A percentile compares a stretch with the other conserved stretches of the same genome.
These are phyloP conservation scores for Cyanistes caeruleus DNA, from an alignment of 2,113 vertebrate species.

Conservation along the genomic window DNA sequence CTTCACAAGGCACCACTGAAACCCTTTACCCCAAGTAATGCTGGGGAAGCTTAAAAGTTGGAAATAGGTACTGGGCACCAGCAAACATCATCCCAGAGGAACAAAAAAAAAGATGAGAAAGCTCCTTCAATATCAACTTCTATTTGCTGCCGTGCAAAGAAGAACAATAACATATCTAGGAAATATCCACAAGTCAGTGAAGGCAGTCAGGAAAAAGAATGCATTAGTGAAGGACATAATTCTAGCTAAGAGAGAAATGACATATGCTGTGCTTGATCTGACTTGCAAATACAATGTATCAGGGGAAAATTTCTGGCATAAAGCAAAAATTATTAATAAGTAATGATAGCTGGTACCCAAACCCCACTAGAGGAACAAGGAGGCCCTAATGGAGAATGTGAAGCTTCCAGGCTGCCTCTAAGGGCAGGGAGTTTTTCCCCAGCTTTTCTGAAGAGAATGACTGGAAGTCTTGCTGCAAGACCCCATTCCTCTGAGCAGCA, in stretches of 20 bases:
- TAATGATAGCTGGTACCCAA: background rate
- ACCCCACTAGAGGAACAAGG: background rate
- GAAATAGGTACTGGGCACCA: background rate
- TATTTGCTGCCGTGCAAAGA: background rate
- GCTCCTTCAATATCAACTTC: background rate
- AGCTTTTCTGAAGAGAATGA: background rate
- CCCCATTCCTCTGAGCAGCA: background rate
- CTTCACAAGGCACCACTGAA: background rate
- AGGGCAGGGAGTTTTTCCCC: background rate
- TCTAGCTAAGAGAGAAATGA: background rate
- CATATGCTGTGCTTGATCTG: background rate
- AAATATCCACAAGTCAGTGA: background rate
- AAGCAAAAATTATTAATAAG: slow-evolving; percentile 1
- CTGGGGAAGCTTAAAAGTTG: background rate
- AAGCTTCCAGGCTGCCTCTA: background rate
- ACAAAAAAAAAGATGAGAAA: background rate
- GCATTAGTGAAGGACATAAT: background rate
- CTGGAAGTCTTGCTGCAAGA: background rate
- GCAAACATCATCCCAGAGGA: slow-evolving; percentile 1
- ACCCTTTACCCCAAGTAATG: background rate
- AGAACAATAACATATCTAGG: background rate
- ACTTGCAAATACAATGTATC: background rate
- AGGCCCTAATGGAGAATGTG: background rate
- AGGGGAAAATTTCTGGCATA: background rate
- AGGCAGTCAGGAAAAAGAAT: background rate